These are phyloP conservation scores for Tricholaema leucomelas DNA, from an alignment of 2,113 vertebrate species.

Conservation along the genomic window DNA sequence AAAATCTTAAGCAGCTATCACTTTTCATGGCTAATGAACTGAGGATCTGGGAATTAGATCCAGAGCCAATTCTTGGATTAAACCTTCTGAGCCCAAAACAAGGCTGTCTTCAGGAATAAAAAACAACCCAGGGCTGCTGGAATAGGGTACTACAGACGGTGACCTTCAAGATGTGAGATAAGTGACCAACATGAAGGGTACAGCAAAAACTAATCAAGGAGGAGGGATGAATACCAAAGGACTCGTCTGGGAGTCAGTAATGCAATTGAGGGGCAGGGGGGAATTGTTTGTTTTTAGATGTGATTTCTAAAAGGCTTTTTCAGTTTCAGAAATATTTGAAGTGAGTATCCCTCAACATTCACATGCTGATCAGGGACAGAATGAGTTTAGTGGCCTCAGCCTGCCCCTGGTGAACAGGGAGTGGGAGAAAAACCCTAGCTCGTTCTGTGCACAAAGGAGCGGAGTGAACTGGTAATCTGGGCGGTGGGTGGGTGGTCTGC, in stretches of 20 bases:
- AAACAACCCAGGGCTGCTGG: not conserved
- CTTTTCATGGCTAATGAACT: constrained; percentile 75
- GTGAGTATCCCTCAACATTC: constrained; percentile 27
- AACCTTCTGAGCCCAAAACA: constrained; percentile 57
- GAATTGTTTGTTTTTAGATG: constrained; percentile 55
- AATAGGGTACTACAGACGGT: constrained; percentile 10
- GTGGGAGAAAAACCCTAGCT: not conserved
- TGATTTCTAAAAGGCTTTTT: constrained; percentile 61
- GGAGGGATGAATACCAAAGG: constrained; percentile 41
- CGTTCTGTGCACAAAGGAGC: not conserved
- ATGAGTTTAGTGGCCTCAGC: constrained; percentile 6
- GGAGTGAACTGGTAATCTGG: not conserved
- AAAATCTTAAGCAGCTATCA: constrained; percentile 68
- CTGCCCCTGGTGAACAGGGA: constrained; percentile 10
- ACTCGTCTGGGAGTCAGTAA: not conserved
- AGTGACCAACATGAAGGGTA: constrained; percentile 39
- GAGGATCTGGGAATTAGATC: constrained; percentile 69
- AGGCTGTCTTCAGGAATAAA: constrained; percentile 54
- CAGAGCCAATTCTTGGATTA: constrained; percentile 69
- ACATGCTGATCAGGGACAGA: constrained; percentile 49
- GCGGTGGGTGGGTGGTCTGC: constrained; percentile 54
- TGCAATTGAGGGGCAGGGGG: not conserved
- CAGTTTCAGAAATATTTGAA: constrained; percentile 62
- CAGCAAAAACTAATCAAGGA: not conserved
- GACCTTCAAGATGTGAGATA: constrained; percentile 57